Conservation (phyloP, 35 echinoderm and acorn worm genomes). For the Eucidaris tribuloides region DNA sequence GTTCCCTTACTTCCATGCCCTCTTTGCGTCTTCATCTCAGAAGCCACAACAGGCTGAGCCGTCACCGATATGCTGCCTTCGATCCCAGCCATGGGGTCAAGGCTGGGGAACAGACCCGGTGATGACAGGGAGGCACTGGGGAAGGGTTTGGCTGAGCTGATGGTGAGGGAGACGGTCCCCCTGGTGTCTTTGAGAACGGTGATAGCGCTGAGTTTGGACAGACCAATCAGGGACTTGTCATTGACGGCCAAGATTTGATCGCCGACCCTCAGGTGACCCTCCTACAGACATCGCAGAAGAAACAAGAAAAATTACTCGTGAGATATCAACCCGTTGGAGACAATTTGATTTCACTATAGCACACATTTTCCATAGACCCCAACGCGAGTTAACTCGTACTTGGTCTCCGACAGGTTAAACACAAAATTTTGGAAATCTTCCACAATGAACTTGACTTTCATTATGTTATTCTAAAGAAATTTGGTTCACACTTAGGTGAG, state of each 20-base stretch:
- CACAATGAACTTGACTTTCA: no score
- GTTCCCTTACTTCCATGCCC: not conserved
- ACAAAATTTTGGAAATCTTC: no score
- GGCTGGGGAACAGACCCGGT: not conserved
- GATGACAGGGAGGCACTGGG: not conserved
- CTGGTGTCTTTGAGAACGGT: constrained; percentile 81
- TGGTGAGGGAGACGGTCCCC: constrained; percentile 64
- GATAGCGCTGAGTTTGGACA: constrained; percentile 82
- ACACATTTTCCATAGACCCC: no score
- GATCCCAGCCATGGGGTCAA: not conserved
- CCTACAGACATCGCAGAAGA: constrained; percentile 35
- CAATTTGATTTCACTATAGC: no score
- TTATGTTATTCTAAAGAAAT: no score
- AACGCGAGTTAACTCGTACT: no score
- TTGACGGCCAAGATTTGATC: constrained; percentile 94
- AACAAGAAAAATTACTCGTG: no score
- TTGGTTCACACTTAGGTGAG: no score
- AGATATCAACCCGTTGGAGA: no score
- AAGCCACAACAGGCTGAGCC: not conserved
- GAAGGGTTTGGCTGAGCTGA: constrained; percentile 55
- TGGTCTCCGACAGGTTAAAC: no score
- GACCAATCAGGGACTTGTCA: constrained; percentile 63
- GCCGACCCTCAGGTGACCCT: constrained; percentile 59
- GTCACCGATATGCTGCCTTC: not conserved
- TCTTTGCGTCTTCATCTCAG: not conserved